These are phyloP conservation scores for Euproctis similis DNA, from an alignment of 2,888 invertebrate species.

Conservation along the genomic window DNA sequence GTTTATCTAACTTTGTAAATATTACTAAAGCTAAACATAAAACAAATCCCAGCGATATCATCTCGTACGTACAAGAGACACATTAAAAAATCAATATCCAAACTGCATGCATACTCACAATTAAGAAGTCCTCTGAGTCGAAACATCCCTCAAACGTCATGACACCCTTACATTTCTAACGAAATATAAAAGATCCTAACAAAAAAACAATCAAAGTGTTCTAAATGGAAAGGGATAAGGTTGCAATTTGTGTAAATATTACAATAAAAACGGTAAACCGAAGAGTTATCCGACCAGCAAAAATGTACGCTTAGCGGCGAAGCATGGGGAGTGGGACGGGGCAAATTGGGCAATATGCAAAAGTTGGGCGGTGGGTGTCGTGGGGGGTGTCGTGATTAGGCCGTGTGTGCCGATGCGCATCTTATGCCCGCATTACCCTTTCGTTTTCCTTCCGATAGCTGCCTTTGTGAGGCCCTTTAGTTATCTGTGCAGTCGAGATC, in stretches of 20 bases:
- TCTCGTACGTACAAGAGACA: conserved; percentile 34
- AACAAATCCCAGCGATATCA: too few relatives aligned
- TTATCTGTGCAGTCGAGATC: conserved; percentile 56
- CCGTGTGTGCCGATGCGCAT: conserved; percentile 75
- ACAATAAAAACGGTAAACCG: conserved; percentile 21
- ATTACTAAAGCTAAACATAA: too few relatives aligned
- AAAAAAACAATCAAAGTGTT: too few relatives aligned
- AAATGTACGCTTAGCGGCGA: conserved; percentile 44
- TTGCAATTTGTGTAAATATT: conserved; percentile 25
- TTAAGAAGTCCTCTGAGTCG: conserved; percentile 53
- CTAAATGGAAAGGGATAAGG: conserved; percentile 27
- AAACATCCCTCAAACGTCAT: conserved; percentile 65
- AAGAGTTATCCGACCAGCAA: conserved; percentile 26
- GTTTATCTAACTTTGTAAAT: too few relatives aligned
- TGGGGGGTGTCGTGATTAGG: conserved; percentile 61
- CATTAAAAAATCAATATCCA: conserved; percentile 69
- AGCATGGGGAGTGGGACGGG: conserved; percentile 44
- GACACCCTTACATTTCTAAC: conserved; percentile 28
- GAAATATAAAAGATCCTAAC: conserved; percentile 13
- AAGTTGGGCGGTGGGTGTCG: conserved; percentile 52
- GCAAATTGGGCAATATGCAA: conserved; percentile 74
- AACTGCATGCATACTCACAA: conserved; percentile 56
- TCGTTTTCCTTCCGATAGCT: conserved; percentile 74
- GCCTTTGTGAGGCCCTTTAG: conserved; percentile 62
- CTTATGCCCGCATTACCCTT: conserved; percentile 76